These are phyloP conservation scores for Hypotaenidia okinawae DNA, from an alignment of 2,797 vertebrate species.

Conservation along the genomic window DNA sequence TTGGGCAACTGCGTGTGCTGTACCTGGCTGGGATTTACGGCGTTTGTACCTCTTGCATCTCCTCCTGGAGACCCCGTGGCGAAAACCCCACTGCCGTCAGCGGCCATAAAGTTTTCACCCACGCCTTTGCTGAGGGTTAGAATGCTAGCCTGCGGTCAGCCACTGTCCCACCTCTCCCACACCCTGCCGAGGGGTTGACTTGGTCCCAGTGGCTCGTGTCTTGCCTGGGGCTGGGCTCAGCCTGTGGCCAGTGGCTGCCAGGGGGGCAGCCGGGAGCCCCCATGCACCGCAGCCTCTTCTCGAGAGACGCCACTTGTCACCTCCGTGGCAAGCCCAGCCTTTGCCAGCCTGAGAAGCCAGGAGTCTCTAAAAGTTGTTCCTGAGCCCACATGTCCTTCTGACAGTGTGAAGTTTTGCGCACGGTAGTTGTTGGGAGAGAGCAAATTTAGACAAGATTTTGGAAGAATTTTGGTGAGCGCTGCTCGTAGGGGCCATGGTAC, in stretches of 20 bases:
- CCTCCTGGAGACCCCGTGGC: neutral
- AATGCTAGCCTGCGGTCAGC: neutral
- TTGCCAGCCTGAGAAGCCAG: constrained; percentile 51
- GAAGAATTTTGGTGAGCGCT: constrained; percentile 68
- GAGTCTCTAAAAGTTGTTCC: constrained; percentile 44
- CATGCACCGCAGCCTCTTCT: neutral
- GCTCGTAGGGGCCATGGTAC: constrained; percentile 57
- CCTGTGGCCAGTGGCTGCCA: neutral
- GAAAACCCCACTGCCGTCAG: neutral
- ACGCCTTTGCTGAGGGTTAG: neutral
- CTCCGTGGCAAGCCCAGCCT: constrained; percentile 31
- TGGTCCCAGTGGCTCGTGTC: neutral
- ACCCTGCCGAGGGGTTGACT: neutral
- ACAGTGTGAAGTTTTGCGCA: neutral
- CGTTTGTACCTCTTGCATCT: rapidly evolving
- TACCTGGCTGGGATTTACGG: neutral
- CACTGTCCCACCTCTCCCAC: neutral
- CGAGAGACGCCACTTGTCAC: constrained; percentile 25
- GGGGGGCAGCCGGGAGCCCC: constrained; percentile 16
- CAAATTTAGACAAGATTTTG: constrained; percentile 45
- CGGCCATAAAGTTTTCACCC: neutral
- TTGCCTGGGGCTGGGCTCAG: neutral
- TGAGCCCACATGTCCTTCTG: constrained; percentile 46
- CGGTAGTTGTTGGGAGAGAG: constrained; percentile 37
- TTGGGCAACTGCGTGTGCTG: rapidly evolving